phyloP scores from a whole-genome alignment of 1,140 invertebrate species.

The Rhagoletis zephyria region DNA sequence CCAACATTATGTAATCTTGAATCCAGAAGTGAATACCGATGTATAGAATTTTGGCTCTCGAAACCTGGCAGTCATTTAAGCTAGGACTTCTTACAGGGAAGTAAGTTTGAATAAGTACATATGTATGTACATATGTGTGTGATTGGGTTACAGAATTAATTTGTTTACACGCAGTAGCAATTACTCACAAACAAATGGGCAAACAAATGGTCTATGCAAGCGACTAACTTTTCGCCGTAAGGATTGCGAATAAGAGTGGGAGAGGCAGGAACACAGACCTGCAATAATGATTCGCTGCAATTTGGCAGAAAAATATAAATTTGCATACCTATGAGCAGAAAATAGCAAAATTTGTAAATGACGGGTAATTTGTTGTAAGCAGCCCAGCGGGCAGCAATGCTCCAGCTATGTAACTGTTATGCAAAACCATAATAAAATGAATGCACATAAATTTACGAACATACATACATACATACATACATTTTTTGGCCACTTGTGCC shows the following conservation, averaged over 20 bases:
- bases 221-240: not conserved
- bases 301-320: not conserved
- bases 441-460: not conserved
- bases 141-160: slow-evolving; percentile 67
- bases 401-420: not conserved
- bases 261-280: not conserved
- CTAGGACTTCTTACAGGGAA: not conserved
- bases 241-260: not conserved
- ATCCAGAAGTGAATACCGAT: too few species aligned
- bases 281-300: not conserved
- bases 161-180: slow-evolving; percentile 70
- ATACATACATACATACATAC: not conserved
- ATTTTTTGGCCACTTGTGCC: not conserved
- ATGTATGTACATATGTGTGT: slow-evolving; percentile 15
- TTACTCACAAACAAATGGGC: slow-evolving; percentile 58
- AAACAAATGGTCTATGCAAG: not conserved
- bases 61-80: too few species aligned
- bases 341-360: not conserved
- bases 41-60: too few species aligned
- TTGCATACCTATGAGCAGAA: not conserved
- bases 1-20: too few species aligned
- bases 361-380: not conserved
- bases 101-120: not conserved
- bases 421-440: not conserved
- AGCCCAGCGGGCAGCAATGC: not conserved